Conservation (phyloP, 2,888 invertebrate species). For the Chloromyia formosa region DNA sequence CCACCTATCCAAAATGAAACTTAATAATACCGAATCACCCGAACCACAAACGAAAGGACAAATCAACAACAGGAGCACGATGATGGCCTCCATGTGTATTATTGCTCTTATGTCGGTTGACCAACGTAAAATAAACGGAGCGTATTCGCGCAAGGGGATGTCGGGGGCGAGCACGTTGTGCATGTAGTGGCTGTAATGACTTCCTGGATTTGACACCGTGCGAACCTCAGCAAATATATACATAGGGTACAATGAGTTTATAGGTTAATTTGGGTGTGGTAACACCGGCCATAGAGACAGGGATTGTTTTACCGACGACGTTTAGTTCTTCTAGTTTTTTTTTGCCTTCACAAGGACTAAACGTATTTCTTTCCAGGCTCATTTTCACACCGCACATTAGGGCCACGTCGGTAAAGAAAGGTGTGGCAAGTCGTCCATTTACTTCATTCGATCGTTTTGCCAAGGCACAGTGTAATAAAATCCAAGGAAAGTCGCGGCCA, state of each 20-base stretch:
- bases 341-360: not conserved
- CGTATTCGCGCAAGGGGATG: not conserved
- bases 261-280: slow-evolving; percentile 38
- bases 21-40: slow-evolving; percentile 21
- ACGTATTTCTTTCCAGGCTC: slow-evolving; percentile 19
- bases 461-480: slow-evolving; percentile 34
- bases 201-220: slow-evolving; percentile 46
- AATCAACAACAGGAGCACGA: slow-evolving; percentile 17
- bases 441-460: not conserved
- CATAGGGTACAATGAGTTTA: slow-evolving; percentile 1
- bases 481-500: slow-evolving; percentile 5
- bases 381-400: slow-evolving; percentile 21
- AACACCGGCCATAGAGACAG: slow-evolving; percentile 12
- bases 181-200: slow-evolving; percentile 43
- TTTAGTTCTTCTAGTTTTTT: slow-evolving; percentile 10
- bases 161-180: slow-evolving; percentile 1
- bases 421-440: slow-evolving; percentile 37
- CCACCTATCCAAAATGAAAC: slow-evolving; percentile 16
- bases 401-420: slow-evolving; percentile 31
- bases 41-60: slow-evolving; percentile 25
- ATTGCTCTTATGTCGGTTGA: slow-evolving; percentile 17
- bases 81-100: slow-evolving; percentile 5
- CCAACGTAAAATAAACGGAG: slow-evolving; percentile 12
- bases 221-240: slow-evolving; percentile 41
- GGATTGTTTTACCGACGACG: slow-evolving; percentile 24